Evolutionary conservation across 1,140 invertebrate species (phyloP).

Genomic region (Sycophila sp.): DNA sequence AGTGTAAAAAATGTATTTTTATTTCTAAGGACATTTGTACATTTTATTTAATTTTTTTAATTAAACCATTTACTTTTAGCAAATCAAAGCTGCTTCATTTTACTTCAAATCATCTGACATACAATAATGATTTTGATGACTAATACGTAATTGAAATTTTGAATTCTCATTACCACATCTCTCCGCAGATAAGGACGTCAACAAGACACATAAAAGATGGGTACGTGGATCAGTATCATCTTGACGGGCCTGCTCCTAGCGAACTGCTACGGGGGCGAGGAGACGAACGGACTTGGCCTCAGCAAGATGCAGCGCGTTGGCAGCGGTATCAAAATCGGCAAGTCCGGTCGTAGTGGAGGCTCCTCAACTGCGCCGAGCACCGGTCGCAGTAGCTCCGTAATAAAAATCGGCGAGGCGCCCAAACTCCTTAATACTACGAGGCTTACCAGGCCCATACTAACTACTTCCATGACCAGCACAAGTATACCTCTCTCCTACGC

Average conservation of each 20-base stretch:
- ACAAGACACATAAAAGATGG: no score
- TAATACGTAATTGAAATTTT: no score
- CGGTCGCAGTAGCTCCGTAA: conserved; percentile 51
- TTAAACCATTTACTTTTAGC: no score
- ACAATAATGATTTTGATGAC: no score
- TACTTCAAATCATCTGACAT: no score
- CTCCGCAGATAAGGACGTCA: no score
- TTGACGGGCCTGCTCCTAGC: not conserved
- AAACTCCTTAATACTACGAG: conserved; percentile 55
- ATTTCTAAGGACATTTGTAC: no score
- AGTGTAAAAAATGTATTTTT: no score
- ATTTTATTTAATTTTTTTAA: no score
- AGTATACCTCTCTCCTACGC: conserved; percentile 24
- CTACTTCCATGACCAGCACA: conserved; percentile 51
- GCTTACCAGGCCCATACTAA: conserved; percentile 45
- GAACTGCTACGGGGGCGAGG: not conserved
- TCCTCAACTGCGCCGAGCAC: conserved; percentile 32
- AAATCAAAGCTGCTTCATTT: no score
- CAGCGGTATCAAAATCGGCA: conserved; percentile 60
- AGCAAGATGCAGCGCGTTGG: conserved; percentile 51
- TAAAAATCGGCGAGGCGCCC: conserved; percentile 56
- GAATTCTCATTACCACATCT: no score
- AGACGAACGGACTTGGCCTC: not conserved
- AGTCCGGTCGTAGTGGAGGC: conserved; percentile 46
- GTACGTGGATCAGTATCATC: not conserved